Conservation (phyloP, 2,888 invertebrate genomes). For the Endomychus coccineus region DNA sequence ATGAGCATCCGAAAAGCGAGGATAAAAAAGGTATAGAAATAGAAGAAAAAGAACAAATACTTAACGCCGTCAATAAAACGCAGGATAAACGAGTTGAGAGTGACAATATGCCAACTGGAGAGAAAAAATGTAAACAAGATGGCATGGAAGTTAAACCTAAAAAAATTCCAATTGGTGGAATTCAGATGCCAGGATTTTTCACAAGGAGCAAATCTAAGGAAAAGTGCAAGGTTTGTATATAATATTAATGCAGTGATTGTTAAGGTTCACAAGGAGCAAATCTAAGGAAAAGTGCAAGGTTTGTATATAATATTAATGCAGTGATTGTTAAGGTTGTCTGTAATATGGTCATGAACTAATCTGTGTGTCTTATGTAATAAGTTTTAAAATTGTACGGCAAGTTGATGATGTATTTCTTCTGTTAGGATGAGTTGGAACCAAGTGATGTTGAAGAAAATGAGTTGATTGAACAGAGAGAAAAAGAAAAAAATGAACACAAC, state of each 20-base stretch:
- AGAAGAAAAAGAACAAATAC: conserved; percentile 55
- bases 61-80: conserved; percentile 56
- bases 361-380: no score
- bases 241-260: no score
- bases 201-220: conserved; percentile 69
- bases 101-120: conserved; percentile 46
- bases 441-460: conserved; percentile 42
- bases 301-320: no score
- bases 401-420: conserved; percentile 2
- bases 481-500: conserved; percentile 34
- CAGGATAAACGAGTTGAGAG: conserved; percentile 44
- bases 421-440: conserved; percentile 44
- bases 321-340: conserved; percentile 43
- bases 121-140: conserved; percentile 50
- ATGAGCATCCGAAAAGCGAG: no score
- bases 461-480: conserved; percentile 34
- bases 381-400: not conserved
- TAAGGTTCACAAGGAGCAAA: conserved; percentile 60
- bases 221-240: conserved; percentile 55
- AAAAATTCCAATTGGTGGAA: conserved; percentile 81
- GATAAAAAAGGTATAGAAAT: conserved; percentile 62
- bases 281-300: conserved; percentile 69
- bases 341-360: conserved; percentile 1
- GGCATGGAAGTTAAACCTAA: conserved; percentile 71
- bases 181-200: conserved; percentile 81